phyloP scores from a whole-genome alignment of 2,888 invertebrate species.

The Trichopoda pennipes region DNA sequence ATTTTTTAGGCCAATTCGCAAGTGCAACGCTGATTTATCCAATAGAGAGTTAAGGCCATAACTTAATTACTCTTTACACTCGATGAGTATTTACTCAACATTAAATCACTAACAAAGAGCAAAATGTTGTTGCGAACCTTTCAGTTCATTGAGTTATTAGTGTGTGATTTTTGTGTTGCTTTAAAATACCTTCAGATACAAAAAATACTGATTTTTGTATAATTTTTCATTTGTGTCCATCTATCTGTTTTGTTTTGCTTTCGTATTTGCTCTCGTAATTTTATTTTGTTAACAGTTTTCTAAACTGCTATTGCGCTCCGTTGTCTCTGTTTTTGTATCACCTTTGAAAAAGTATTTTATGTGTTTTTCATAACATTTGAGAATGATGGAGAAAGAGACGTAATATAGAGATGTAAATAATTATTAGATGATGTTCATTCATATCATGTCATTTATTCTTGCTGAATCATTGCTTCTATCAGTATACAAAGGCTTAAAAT shows the following conservation, averaged over 20 bases:
- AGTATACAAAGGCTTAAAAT: background rate
- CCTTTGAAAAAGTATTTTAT: too few relatives aligned
- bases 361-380: too few relatives aligned
- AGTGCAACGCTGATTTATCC: too few relatives aligned
- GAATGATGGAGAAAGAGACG: background rate
- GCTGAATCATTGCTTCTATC: slow-evolving; percentile 29
- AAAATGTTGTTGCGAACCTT: background rate
- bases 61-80: too few relatives aligned
- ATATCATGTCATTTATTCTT: background rate
- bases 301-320: slow-evolving; percentile 1
- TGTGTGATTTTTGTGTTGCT: slow-evolving; percentile 1
- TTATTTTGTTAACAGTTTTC: slow-evolving; percentile 49
- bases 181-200: slow-evolving; percentile 58
- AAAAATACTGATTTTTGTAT: slow-evolving; percentile 6
- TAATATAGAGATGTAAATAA: background rate
- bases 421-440: background rate
- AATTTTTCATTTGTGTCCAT: slow-evolving; percentile 16
- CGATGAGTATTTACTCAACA: too few relatives aligned
- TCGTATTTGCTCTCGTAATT: slow-evolving; percentile 19
- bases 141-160: background rate
- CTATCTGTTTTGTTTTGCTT: slow-evolving; percentile 46
- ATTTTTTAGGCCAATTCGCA: too few relatives aligned
- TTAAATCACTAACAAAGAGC: too few relatives aligned
- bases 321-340: too few relatives aligned
- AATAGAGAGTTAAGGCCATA: too few relatives aligned